A percentile compares a stretch with the other conserved stretches of the same genome.
Evolutionary conservation across 2,797 vertebrate species (phyloP).

Genomic region (Limosa lapponica): DNA sequence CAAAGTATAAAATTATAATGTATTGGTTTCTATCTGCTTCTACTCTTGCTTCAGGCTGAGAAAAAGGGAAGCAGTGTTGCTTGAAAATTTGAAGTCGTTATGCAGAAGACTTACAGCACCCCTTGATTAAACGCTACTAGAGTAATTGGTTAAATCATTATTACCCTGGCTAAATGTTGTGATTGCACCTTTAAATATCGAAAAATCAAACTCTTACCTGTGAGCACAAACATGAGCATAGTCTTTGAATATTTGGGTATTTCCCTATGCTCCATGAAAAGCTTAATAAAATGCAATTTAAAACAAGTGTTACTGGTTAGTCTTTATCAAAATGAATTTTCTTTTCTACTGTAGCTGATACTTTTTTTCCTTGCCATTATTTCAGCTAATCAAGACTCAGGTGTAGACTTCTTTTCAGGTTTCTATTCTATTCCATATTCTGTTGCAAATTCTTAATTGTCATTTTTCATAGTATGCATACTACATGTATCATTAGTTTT

Average conservation of each 20-base stretch:
- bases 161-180: not conserved
- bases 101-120: not conserved
- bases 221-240: not conserved
- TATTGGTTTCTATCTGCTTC: not conserved
- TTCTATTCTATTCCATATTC: not conserved
- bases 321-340: not conserved
- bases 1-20: not conserved
- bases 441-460: not conserved
- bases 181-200: not conserved
- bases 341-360: not conserved
- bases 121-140: not conserved
- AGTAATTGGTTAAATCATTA: not conserved
- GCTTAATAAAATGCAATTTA: not conserved
- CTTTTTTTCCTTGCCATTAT: not conserved
- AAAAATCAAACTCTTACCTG: not conserved
- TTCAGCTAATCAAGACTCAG: not conserved
- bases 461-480: accelerated
- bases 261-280: not conserved
- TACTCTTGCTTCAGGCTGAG: not conserved
- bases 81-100: not conserved
- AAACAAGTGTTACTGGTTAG: not conserved
- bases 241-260: not conserved
- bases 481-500: not conserved
- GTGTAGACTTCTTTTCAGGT: not conserved
- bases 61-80: not conserved